Evolutionary conservation across 2,797 vertebrate species (phyloP).

Genomic region (Xiphorhynchus erythropygius): DNA sequence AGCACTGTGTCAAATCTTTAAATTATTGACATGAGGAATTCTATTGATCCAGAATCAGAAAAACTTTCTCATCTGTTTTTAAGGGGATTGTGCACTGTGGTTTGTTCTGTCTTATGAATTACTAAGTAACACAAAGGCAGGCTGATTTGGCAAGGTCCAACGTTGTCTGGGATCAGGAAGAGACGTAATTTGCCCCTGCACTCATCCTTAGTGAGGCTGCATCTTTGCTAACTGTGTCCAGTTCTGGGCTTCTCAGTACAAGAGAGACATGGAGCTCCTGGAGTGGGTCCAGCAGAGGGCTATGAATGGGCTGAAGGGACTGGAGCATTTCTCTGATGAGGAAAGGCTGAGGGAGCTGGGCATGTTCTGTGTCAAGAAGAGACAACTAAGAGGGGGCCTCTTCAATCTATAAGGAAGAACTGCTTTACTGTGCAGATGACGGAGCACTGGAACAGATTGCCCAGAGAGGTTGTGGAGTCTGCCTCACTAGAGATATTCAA

Average conservation of each 20-base stretch:
- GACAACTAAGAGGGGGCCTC: background rate
- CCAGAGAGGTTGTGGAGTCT: background rate
- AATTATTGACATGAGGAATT: background rate
- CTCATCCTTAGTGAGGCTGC: background rate
- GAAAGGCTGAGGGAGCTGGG: background rate
- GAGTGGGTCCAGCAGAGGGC: background rate
- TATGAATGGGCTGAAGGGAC: background rate
- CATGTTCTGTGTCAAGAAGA: background rate
- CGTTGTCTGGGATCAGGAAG: background rate
- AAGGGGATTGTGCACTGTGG: background rate
- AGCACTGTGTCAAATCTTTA: background rate
- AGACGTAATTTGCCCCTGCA: background rate
- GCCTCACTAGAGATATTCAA: background rate
- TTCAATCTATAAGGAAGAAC: background rate
- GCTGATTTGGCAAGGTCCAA: background rate
- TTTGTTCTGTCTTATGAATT: background rate
- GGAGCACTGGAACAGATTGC: accelerated
- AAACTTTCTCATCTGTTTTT: background rate
- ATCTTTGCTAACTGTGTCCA: background rate
- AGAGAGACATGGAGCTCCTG: background rate
- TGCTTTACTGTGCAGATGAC: background rate
- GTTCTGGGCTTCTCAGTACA: background rate
- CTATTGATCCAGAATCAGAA: background rate
- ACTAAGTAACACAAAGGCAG: background rate
- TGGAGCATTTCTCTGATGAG: background rate